Conservation (phyloP, 1,140 invertebrate genomes). For the Rhynchophorus ferrugineus region DNA sequence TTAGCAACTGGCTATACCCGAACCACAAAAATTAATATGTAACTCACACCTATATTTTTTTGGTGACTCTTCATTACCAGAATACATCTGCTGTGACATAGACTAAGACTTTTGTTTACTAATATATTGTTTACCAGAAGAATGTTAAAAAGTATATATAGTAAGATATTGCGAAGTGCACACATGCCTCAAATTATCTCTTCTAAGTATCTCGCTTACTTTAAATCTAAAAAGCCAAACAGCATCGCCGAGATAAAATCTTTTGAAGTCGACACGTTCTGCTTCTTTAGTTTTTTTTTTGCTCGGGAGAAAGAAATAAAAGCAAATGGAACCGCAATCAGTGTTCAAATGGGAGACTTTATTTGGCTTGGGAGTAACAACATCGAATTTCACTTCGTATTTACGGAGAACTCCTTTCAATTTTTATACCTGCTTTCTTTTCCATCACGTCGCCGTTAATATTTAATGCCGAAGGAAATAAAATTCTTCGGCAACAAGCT, state of each 20-base stretch:
- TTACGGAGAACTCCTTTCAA: constrained; percentile 22
- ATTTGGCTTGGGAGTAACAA: constrained; percentile 26
- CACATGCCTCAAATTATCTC: not conserved
- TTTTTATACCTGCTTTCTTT: constrained; percentile 25
- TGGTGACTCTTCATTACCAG: no score
- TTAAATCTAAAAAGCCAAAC: not conserved
- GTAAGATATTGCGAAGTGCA: no score
- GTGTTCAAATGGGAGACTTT: constrained; percentile 21
- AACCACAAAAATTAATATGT: no score
- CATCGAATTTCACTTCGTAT: constrained; percentile 25
- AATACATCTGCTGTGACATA: no score
- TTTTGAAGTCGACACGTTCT: constrained; percentile 22
- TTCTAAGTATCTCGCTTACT: not conserved
- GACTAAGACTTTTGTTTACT: no score
- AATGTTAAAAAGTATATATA: no score
- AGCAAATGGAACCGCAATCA: constrained; percentile 23
- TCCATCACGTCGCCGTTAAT: constrained; percentile 21
- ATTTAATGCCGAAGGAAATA: constrained; percentile 19
- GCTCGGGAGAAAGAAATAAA: constrained; percentile 18
- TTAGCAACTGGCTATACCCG: no score
- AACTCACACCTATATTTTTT: no score
- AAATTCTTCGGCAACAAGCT: constrained; percentile 13
- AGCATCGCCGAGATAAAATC: constrained; percentile 12
- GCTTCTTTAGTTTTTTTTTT: constrained; percentile 23
- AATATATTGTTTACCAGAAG: no score